Conservation (phyloP, 2,888 invertebrate genomes). For the Perdita meconis region DNA sequence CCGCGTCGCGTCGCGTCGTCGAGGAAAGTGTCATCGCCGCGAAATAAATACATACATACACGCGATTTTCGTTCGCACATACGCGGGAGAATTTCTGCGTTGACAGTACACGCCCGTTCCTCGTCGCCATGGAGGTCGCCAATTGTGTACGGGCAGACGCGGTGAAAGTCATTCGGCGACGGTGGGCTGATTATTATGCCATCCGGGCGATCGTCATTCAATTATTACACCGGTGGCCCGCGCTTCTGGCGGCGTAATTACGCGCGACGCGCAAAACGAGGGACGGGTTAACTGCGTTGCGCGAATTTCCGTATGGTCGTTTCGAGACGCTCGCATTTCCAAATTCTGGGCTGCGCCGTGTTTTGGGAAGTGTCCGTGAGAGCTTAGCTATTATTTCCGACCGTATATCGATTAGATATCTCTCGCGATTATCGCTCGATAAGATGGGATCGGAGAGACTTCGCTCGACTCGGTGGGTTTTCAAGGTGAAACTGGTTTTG, state of each 20-base stretch:
- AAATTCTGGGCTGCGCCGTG: too few species aligned
- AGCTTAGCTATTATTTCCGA: too few species aligned
- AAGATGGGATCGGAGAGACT: too few species aligned
- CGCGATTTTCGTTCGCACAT: not conserved
- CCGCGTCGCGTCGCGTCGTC: not conserved
- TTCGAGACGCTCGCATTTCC: slow-evolving; percentile 29
- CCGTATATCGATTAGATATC: too few species aligned
- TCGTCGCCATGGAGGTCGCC: not conserved
- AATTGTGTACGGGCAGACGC: slow-evolving; percentile 12
- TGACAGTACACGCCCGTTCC: slow-evolving; percentile 5
- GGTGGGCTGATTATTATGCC: slow-evolving; percentile 66
- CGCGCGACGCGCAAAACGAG: slow-evolving; percentile 46
- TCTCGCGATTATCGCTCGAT: too few species aligned
- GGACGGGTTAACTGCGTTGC: slow-evolving; percentile 54
- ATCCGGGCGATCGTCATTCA: slow-evolving; percentile 67
- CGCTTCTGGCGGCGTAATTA: slow-evolving; percentile 59
- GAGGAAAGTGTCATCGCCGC: slow-evolving; percentile 51
- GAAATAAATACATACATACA: slow-evolving; percentile 26
- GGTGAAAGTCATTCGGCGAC: slow-evolving; percentile 63
- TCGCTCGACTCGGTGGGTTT: too few species aligned
- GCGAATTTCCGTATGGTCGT: slow-evolving; percentile 54
- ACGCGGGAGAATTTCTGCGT: slow-evolving; percentile 9
- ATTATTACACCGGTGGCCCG: slow-evolving; percentile 60
- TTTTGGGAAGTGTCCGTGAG: too few species aligned
- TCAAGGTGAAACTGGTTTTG: too few species aligned